A percentile compares a stretch with the other conserved stretches of the same genome.
phyloP scores from a whole-genome alignment of 2,888 invertebrate species.

The Dicyrtoma fusca region DNA sequence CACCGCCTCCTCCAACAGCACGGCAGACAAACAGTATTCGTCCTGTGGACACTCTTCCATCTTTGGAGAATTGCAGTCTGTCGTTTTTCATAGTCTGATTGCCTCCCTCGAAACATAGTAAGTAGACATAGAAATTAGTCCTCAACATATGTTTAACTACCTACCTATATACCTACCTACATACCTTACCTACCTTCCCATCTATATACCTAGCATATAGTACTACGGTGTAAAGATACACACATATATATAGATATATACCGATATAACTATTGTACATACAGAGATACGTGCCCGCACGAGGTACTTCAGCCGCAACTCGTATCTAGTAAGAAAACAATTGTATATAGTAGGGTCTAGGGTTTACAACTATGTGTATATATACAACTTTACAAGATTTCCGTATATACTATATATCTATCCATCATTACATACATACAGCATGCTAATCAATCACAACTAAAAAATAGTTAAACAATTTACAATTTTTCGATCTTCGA shows the following conservation, averaged over 20 bases:
- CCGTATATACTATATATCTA: too few relatives aligned
- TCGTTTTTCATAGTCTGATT: conserved; percentile 67
- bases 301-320: too few relatives aligned
- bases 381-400: too few relatives aligned
- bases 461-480: too few relatives aligned
- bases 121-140: conserved; percentile 31
- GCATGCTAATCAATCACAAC: too few relatives aligned
- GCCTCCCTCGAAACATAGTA: conserved; percentile 65
- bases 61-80: conserved; percentile 67
- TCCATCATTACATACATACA: too few relatives aligned
- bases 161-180: neutral
- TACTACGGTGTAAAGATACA: neutral
- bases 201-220: conserved; percentile 1
- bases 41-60: conserved; percentile 70
- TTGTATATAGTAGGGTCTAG: too few relatives aligned
- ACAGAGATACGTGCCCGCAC: too few relatives aligned
- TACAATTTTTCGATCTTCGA: too few relatives aligned
- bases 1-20: too few relatives aligned
- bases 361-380: too few relatives aligned
- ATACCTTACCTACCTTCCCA: neutral
- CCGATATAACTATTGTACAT: neutral
- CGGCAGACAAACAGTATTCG: conserved; percentile 57
- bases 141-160: neutral
- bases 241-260: neutral
- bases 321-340: too few relatives aligned